Conservation (phyloP, 2,113 vertebrate species). For the Lontra canadensis region DNA sequence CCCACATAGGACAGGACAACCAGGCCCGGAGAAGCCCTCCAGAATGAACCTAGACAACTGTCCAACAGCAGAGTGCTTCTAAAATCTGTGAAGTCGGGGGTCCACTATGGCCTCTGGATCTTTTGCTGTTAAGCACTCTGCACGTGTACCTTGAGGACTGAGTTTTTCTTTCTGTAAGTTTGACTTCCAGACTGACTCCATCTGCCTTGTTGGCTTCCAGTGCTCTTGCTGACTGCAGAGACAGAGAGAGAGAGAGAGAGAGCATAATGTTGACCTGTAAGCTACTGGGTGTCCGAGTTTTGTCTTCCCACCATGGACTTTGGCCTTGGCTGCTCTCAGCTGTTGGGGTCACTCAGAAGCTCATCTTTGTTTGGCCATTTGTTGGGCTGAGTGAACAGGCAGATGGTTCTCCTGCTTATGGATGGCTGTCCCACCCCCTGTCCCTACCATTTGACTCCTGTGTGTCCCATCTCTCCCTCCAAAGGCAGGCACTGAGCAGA, state of each 20-base stretch:
- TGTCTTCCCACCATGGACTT: slow-evolving; percentile 28
- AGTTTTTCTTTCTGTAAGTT: slow-evolving; percentile 50
- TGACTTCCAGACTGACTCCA: neutral
- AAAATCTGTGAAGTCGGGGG: neutral
- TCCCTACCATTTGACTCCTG: neutral
- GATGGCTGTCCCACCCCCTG: neutral
- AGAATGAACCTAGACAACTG: neutral
- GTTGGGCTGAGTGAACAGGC: neutral
- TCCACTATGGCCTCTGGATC: neutral
- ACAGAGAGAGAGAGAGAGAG: neutral
- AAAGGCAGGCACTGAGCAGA: neutral
- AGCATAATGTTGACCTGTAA: neutral
- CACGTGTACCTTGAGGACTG: neutral
- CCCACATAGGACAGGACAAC: neutral
- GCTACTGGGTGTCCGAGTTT: neutral
- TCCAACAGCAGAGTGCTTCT: neutral
- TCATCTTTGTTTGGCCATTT: slow-evolving; percentile 57
- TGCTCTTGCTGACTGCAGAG: neutral
- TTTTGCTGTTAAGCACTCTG: neutral
- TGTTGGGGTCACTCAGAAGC: slow-evolving; percentile 55
- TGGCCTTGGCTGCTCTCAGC: slow-evolving; percentile 44
- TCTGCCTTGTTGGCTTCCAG: neutral
- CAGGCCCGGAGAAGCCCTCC: neutral
- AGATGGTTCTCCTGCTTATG: slow-evolving; percentile 8
- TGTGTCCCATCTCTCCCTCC: neutral